Evolutionary conservation across 2,888 invertebrate species (phyloP).

Genomic region (Nymphalis urticae): DNA sequence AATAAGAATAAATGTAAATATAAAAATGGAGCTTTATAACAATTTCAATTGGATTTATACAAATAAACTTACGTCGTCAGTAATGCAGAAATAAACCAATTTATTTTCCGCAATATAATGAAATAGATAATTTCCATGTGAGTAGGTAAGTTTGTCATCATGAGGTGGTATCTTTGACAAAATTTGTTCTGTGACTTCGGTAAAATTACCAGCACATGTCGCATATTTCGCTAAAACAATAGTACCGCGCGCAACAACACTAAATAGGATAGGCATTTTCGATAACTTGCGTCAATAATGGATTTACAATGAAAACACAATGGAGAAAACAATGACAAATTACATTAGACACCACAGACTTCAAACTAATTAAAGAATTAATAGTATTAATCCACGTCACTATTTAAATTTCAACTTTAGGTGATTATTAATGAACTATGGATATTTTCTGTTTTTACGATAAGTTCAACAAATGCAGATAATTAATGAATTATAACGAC

Average conservation of each 20-base stretch:
- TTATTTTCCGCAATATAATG: slow-evolving; percentile 94
- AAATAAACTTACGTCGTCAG: slow-evolving; percentile 89
- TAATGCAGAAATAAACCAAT: slow-evolving; percentile 96
- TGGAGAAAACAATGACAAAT: slow-evolving; percentile 22
- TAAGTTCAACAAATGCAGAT: no score
- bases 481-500: no score
- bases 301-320: slow-evolving; percentile 29
- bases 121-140: slow-evolving; percentile 95
- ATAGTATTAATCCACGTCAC: background rate
- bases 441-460: no score
- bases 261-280: slow-evolving; percentile 94
- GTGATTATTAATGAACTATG: background rate
- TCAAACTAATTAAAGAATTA: background rate
- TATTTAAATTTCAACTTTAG: background rate
- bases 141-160: slow-evolving; percentile 95
- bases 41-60: slow-evolving; percentile 5
- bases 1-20: background rate
- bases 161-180: slow-evolving; percentile 92
- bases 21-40: background rate
- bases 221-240: slow-evolving; percentile 95
- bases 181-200: slow-evolving; percentile 96
- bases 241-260: slow-evolving; percentile 92
- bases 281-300: slow-evolving; percentile 25
- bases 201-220: slow-evolving; percentile 95
- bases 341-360: slow-evolving; percentile 12